Evolutionary conservation across 2,113 vertebrate species (phyloP).

Genomic region (Stigmatopora nigra): DNA sequence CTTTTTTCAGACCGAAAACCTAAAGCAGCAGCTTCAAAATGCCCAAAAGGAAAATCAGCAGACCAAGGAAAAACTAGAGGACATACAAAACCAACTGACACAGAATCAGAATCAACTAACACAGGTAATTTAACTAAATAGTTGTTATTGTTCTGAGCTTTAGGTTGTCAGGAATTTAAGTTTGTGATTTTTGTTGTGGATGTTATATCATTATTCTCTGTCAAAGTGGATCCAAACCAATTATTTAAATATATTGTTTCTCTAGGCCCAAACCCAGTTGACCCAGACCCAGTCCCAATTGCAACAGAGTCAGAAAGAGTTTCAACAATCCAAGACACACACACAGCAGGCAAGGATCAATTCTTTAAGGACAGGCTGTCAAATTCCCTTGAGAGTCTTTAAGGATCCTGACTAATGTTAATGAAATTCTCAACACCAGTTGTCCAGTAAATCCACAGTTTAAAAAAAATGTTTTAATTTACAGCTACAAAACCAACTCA

Average conservation of each 20-base stretch:
- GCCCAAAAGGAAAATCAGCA: conserved; percentile 58
- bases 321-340: conserved; percentile 52
- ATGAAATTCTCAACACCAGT: no score
- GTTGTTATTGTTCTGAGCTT: background rate
- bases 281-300: conserved; percentile 50
- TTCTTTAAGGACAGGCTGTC: background rate
- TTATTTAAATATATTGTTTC: background rate
- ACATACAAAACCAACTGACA: conserved; percentile 48
- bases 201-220: background rate
- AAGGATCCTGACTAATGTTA: background rate
- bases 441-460: background rate
- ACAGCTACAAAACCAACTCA: conserved; percentile 56
- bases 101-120: conserved; percentile 46
- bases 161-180: background rate
- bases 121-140: conserved; percentile 27
- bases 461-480: background rate
- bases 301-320: conserved; percentile 60
- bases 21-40: conserved; percentile 62
- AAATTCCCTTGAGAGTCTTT: background rate
- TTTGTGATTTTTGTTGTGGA: background rate
- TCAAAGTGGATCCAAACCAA: background rate
- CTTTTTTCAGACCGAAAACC: conserved; percentile 67
- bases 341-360: conserved; percentile 68
- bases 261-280: conserved; percentile 52
- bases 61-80: conserved; percentile 48